These are phyloP conservation scores for Zoanthus gigantus DNA, from an alignment of 92 coral and sea anemone species.

Conservation along the genomic window DNA sequence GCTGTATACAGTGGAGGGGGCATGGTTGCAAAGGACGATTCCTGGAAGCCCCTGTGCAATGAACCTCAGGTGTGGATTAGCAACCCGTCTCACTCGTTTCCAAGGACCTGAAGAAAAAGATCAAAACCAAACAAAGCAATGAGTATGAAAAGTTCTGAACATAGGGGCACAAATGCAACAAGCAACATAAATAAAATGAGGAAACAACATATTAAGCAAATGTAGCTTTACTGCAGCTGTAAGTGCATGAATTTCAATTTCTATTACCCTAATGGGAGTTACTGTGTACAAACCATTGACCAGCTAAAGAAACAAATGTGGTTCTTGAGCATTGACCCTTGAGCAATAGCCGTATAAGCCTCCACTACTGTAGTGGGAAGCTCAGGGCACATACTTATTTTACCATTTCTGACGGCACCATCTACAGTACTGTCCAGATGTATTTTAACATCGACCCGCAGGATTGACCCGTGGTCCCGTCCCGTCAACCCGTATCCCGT, in stretches of 20 bases:
- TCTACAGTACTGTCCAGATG: no score
- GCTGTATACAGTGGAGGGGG: conserved; percentile 16
- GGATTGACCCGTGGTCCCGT: no score
- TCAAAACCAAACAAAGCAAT: background rate
- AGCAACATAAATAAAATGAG: no score
- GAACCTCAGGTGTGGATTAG: conserved; percentile 19
- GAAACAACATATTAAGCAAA: no score
- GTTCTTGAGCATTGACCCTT: conserved; percentile 24
- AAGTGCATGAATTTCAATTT: background rate
- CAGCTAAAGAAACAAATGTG: background rate
- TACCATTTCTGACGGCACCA: background rate
- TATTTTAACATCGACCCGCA: no score
- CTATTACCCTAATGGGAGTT: background rate
- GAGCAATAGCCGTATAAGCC: conserved; percentile 21
- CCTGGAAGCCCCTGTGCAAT: conserved; percentile 23
- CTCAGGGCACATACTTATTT: conserved; percentile 15
- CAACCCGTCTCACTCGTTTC: conserved; percentile 6
- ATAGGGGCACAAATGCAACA: no score
- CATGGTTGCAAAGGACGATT: conserved; percentile 35
- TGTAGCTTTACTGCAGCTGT: background rate
- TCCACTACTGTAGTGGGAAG: conserved; percentile 48
- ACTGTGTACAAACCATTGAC: background rate
- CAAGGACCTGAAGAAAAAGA: conserved; percentile 28
- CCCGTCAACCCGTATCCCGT: no score
- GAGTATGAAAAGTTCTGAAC: background rate